A percentile compares a stretch with the other conserved stretches of the same genome.
Conservation (phyloP, 2,888 invertebrate genomes). For the Allygus modestus region DNA sequence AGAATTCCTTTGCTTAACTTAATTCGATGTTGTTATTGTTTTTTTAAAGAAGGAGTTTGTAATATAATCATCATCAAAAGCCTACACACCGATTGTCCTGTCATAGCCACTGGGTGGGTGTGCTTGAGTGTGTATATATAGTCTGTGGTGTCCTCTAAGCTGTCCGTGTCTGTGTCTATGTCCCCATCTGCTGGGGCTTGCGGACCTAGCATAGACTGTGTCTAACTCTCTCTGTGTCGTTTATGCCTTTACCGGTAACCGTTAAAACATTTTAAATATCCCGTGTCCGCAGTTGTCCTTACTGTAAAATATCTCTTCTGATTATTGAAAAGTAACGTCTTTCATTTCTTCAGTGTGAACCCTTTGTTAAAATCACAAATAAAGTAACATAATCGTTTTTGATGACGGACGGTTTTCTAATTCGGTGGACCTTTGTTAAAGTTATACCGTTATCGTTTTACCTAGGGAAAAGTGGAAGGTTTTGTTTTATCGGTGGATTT, state of each 20-base stretch:
- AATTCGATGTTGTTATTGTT: too few relatives aligned
- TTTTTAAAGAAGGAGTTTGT: too few relatives aligned
- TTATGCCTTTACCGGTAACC: conserved; percentile 28
- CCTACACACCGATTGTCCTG: background rate
- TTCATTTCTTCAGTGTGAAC: conserved; percentile 10
- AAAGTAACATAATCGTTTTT: conserved; percentile 5
- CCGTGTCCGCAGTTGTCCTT: conserved; percentile 1
- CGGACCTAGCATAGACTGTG: conserved; percentile 24
- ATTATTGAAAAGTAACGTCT: conserved; percentile 7
- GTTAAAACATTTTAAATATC: conserved; percentile 29
- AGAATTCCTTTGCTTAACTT: too few relatives aligned
- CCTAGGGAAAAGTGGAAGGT: background rate
- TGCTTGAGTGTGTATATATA: conserved; percentile 33
- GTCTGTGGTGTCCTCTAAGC: conserved; percentile 29
- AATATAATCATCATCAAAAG: too few relatives aligned
- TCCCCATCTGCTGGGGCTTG: background rate
- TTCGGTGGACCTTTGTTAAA: background rate
- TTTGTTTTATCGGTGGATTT: background rate
- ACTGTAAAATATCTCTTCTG: conserved; percentile 36
- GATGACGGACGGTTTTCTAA: background rate
- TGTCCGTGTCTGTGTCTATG: background rate
- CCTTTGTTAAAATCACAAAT: background rate
- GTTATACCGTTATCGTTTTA: background rate
- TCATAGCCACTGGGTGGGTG: conserved; percentile 11
- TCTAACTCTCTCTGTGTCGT: conserved; percentile 43